Base-by-base conservation (phyloP, 2,113 vertebrate genomes). In the Scatophagus argus region DNA sequence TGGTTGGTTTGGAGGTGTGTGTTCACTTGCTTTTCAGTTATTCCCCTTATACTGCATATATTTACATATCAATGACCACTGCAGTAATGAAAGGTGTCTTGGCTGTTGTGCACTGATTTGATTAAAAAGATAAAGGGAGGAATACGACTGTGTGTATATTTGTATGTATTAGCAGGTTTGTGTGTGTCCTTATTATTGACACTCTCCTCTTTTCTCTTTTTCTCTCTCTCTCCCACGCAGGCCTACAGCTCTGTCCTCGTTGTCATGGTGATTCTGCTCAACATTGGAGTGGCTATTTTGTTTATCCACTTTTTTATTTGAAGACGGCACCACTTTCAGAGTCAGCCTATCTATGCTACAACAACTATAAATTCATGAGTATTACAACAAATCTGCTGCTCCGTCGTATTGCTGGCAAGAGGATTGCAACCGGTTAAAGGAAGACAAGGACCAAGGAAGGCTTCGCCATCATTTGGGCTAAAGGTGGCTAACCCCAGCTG, bases 281-380 rank as follows among this genome's bases (percentile, higher is more conserved):
- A 99, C 96, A 99, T 99, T 39, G 98, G 97, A 96, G 96, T 99
- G 83, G 98, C 97, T 95, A 95, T 99, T 96, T 96, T 99, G 95
- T 99, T 99, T 96, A 98, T 99, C 93, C 98, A 99, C 96, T 99
- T 99, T 97, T 99, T 99, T 98, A 99, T 99, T 97, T 99, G 94
- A 98, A 84, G 87, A 84, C 91, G 71, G 84, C 85, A 77, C 80
- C 78, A 86, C 88, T 89, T 89, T 88, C 82, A 79, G 86, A 85
- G 88, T 93, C 83, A 63, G 84, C 81, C 89, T 88, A 88, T 83
- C 89, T 92, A 88, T 86, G 77, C 82, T 89, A 83, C 87, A 67
- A 76, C 81, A 87, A 87, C 69, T 89, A 87, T 82, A 84, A 67
- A 87, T 88, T 82, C 78, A 80, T 32, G 79, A 89, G 83, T 92